Conservation (phyloP, 1,140 invertebrate genomes). For the Aphis gossypii region DNA sequence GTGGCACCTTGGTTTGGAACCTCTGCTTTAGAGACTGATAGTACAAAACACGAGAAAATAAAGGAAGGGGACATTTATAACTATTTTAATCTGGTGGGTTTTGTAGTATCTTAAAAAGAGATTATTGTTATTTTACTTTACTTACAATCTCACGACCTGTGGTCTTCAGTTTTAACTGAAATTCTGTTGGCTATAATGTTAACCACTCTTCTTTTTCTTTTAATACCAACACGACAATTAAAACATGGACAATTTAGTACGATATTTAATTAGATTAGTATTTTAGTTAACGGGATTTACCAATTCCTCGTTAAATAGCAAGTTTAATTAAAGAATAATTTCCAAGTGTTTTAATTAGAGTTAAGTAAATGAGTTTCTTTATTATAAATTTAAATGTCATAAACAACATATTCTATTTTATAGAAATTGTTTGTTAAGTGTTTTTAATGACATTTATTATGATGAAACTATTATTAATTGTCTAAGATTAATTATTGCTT, state of each 20-base stretch:
- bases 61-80: conserved; percentile 26
- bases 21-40: background rate
- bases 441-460: background rate
- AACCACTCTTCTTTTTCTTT: background rate
- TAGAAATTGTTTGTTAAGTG: background rate
- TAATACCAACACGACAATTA: conserved; percentile 5
- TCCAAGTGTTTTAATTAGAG: conserved; percentile 12
- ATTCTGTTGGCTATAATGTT: background rate
- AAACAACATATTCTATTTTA: background rate
- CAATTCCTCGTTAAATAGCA: background rate
- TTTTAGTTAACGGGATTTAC: background rate
- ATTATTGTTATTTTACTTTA: conserved; percentile 33
- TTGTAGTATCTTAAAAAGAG: conserved; percentile 26
- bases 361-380: conserved; percentile 10
- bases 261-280: background rate
- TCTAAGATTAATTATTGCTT: background rate
- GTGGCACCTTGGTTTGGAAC: too few species aligned
- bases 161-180: conserved; percentile 26
- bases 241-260: background rate
- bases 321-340: conserved; percentile 17
- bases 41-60: background rate
- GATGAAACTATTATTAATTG: background rate
- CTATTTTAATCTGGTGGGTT: conserved; percentile 7
- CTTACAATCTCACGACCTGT: conserved; percentile 3
- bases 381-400: background rate